phyloP scores from a whole-genome alignment of 2,113 vertebrate genomes.

The Callipepla squamata region DNA sequence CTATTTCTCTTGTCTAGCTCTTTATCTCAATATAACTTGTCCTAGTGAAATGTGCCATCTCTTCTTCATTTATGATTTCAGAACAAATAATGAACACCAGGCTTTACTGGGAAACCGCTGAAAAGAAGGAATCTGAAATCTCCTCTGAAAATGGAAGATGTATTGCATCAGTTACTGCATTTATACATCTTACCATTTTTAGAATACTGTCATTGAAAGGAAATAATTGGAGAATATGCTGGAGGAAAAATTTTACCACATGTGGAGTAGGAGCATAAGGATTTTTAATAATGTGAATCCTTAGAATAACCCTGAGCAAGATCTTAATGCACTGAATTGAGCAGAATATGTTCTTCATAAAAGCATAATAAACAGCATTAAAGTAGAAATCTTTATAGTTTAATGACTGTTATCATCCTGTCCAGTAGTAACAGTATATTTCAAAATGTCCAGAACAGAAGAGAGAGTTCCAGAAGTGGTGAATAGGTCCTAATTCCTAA shows the following conservation, averaged over 20 bases:
- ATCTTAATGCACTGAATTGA: neutral
- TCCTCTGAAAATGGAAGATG: neutral
- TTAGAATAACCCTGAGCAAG: neutral
- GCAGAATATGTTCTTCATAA: neutral
- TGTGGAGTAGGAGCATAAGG: neutral
- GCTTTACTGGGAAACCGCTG: neutral
- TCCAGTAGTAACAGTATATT: neutral
- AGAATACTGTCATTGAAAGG: neutral
- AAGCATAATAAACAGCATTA: neutral
- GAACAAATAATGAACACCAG: neutral
- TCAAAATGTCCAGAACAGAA: neutral
- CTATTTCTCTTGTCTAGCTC: neutral
- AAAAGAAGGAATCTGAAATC: slow-evolving; percentile 6
- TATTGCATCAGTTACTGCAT: neutral
- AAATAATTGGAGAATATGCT: neutral
- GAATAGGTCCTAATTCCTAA: neutral
- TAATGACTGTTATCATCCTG: neutral
- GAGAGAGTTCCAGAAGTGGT: neutral
- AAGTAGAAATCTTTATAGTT: neutral
- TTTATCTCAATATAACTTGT: neutral
- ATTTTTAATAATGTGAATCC: neutral
- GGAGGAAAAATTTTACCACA: neutral
- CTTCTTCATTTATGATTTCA: neutral
- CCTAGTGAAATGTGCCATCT: neutral
- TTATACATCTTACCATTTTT: neutral